These are phyloP conservation scores for Mesoligia furuncula DNA, from an alignment of 2,888 invertebrate genomes.

Conservation along the genomic window DNA sequence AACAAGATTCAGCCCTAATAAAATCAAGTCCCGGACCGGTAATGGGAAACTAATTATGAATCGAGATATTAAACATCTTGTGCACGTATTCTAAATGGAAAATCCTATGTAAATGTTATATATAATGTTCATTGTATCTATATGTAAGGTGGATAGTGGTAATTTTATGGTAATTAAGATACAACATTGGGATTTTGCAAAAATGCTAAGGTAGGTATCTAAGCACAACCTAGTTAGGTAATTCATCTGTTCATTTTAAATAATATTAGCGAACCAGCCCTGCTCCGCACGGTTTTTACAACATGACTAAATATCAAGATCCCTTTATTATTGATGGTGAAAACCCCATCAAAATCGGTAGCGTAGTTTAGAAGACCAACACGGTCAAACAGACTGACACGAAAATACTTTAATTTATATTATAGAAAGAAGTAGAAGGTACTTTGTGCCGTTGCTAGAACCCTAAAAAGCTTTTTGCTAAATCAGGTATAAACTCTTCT, in stretches of 20 bases:
- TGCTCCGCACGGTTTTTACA: not conserved
- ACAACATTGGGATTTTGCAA: not conserved
- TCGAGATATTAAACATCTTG: conserved; percentile 41
- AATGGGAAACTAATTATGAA: conserved; percentile 64
- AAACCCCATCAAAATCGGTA: not conserved
- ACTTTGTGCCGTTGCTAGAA: not conserved
- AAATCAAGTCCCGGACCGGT: conserved; percentile 56
- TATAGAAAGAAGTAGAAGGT: not conserved
- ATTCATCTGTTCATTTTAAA: not conserved
- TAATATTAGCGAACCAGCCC: not conserved
- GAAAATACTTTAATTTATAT: not conserved
- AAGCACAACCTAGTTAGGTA: not conserved
- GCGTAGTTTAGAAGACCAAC: not conserved
- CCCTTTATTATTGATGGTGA: not conserved
- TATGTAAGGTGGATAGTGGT: not conserved
- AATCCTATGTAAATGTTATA: conserved; percentile 46
- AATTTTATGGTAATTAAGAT: not conserved
- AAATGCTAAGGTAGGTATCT: not conserved
- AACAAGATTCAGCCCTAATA: conserved; percentile 63
- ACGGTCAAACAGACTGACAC: not conserved
- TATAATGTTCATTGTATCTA: conserved; percentile 27
- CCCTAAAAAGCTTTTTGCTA: conserved; percentile 16
- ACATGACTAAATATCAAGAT: not conserved
- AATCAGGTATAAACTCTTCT: conserved; percentile 31
- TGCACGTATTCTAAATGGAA: conserved; percentile 33